These are phyloP conservation scores for Sciurus niger DNA, from an alignment of 2,113 vertebrate species.

Conservation along the genomic window DNA sequence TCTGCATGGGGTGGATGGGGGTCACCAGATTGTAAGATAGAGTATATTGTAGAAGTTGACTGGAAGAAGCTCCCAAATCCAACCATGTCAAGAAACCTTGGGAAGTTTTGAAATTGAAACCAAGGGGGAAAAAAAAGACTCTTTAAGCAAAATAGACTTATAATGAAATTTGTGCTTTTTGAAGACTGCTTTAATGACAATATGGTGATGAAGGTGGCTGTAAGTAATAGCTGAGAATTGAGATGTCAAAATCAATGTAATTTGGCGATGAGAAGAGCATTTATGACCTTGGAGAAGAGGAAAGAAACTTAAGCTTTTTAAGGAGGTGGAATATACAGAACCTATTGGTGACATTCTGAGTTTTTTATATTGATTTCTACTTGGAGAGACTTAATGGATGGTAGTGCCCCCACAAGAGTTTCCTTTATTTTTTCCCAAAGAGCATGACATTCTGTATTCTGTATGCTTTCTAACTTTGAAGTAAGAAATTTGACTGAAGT, in stretches of 20 bases:
- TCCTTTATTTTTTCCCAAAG: not conserved
- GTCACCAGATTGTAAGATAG: not conserved
- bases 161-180: constrained; percentile 16
- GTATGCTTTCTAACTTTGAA: constrained; percentile 20
- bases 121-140: not conserved
- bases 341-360: no score
- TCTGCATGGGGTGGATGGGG: not conserved
- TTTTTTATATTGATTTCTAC: not conserved
- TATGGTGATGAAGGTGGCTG: not conserved
- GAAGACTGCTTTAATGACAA: not conserved
- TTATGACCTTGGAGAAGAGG: not conserved
- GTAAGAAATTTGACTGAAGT: constrained; percentile 2
- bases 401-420: not conserved
- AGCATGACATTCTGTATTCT: not conserved
- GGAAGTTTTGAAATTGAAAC: not conserved
- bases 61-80: not conserved
- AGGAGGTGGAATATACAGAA: not conserved
- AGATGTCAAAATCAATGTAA: not conserved
- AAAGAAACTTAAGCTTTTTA: not conserved
- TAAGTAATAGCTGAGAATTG: not conserved
- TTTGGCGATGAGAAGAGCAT: not conserved
- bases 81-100: not conserved
- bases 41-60: not conserved
- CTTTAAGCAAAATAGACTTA: constrained; percentile 22
- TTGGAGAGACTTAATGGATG: not conserved